phyloP scores from a whole-genome alignment of 2,888 invertebrate genomes.

The Parnassius apollo region DNA sequence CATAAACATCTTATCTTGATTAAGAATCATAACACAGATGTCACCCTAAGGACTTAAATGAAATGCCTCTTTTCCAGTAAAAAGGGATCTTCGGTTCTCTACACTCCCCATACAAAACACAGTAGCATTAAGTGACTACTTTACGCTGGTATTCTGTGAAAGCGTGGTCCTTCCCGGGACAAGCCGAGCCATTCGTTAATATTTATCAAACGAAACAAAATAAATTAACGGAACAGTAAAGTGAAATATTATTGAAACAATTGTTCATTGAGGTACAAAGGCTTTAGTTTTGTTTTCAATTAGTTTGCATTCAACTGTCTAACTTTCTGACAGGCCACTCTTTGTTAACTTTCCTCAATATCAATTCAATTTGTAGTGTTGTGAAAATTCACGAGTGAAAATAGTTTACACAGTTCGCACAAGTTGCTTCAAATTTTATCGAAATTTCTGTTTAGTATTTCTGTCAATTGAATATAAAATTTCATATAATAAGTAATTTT shows the following conservation, averaged over 20 bases:
- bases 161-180: no score
- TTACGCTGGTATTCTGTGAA: no score
- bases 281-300: slow-evolving; percentile 10
- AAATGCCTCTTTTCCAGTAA: no score
- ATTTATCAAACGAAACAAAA: neutral
- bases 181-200: no score
- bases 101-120: no score
- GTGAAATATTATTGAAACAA: slow-evolving; percentile 2
- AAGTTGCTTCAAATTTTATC: neutral
- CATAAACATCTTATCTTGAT: no score
- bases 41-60: no score
- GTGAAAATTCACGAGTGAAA: slow-evolving; percentile 14
- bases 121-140: no score
- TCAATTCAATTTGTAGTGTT: slow-evolving; percentile 15
- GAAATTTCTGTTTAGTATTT: neutral
- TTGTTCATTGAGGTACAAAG: slow-evolving; percentile 13
- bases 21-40: no score
- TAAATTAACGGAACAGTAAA: neutral
- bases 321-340: neutral
- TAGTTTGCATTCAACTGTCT: slow-evolving; percentile 6
- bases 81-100: no score
- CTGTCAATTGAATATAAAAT: no score
- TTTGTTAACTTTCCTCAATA: slow-evolving; percentile 16
- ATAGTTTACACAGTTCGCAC: slow-evolving; percentile 4
- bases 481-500: no score